Evolutionary conservation across 64 coral and sea anemone species (phyloP), one percentile per base, ranked within the genome.

Genomic region (Stichodactyla mertensii): DNA sequence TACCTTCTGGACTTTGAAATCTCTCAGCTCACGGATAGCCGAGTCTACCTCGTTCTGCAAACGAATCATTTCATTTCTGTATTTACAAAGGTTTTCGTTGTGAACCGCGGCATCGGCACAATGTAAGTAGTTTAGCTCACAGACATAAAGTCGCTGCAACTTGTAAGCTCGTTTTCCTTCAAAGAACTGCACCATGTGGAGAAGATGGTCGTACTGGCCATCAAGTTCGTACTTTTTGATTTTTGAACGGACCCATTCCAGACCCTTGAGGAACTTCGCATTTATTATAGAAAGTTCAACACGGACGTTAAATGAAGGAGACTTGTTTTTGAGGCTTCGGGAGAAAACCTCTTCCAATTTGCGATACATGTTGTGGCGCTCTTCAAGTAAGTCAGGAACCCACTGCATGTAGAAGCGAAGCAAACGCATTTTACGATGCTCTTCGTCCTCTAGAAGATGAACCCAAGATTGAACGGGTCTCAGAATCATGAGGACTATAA

Each of bases 391-490:
- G 26, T 93, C 90, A 2, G 97, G 90, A 78, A 99, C 91, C 89
- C 93, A 95, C 91, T 95, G 90, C 16, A 88, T 54, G 57, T 99
- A 94, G 15, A 91, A 94, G 18, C 61, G 74, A 24, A 99, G 77
- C 62, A 92, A 61, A 51, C 97, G 88, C 77, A 87, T 90, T 55
- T 95, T 92, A 52, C 86, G 87, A 82, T 99, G 97, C 55, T 99
- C 90, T 56, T 95, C 97, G 14, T 99, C 93, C 86, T 99, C 97
- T 52, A 99, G 54, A 54, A 99, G 86, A 82, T 95, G 93, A 2
- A 99, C 93, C 97, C 97, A 99, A 36, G 93, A 90, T 51, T 94
- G 90, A 10, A 99, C 85, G 54, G 97, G 97, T 55, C 97, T 90
- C 31, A 99, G 54, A 60, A 94, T 91, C 90, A 99, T 95, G 64